phyloP scores from a whole-genome alignment of 2,888 invertebrate genomes.

The Sphaerophoria rueppellii region DNA sequence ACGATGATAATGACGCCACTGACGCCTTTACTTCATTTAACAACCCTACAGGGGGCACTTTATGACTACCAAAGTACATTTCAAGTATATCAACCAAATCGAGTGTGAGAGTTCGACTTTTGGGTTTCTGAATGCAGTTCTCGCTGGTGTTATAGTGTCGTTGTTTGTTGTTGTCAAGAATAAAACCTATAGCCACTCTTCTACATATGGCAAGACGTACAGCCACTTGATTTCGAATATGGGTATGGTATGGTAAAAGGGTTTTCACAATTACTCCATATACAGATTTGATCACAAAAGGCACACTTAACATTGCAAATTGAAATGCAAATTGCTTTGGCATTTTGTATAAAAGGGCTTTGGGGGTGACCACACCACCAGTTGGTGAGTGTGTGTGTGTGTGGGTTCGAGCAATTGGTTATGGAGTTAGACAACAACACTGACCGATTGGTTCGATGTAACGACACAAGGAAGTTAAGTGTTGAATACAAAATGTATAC shows the following conservation, averaged over 20 bases:
- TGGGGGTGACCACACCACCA: conserved; percentile 19
- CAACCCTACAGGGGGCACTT: conserved; percentile 65
- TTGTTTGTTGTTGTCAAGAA: background rate
- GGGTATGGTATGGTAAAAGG: conserved; percentile 14
- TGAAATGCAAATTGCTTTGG: conserved; percentile 72
- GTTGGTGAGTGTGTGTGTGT: background rate
- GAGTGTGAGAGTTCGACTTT: conserved; percentile 33
- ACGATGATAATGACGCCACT: conserved; percentile 67
- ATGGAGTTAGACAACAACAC: conserved; percentile 6
- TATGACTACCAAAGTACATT: background rate
- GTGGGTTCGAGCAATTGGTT: conserved; percentile 14
- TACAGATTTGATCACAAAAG: conserved; percentile 67
- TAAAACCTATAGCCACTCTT: conserved; percentile 39
- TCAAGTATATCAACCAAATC: background rate
- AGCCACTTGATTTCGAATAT: conserved; percentile 47
- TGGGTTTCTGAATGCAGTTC: conserved; percentile 38
- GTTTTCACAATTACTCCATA: conserved; percentile 26
- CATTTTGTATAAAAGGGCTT: conserved; percentile 48
- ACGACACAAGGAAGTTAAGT: conserved; percentile 14
- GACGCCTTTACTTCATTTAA: conserved; percentile 69
- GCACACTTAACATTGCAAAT: conserved; percentile 72
- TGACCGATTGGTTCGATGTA: conserved; percentile 53
- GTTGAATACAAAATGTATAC: conserved; percentile 43
- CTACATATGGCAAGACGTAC: background rate
- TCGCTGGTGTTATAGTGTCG: background rate